A percentile compares a stretch with the other conserved stretches of the same genome.
phyloP scores from a whole-genome alignment of 1,140 invertebrate species.

The Asbolus verrucosus region DNA sequence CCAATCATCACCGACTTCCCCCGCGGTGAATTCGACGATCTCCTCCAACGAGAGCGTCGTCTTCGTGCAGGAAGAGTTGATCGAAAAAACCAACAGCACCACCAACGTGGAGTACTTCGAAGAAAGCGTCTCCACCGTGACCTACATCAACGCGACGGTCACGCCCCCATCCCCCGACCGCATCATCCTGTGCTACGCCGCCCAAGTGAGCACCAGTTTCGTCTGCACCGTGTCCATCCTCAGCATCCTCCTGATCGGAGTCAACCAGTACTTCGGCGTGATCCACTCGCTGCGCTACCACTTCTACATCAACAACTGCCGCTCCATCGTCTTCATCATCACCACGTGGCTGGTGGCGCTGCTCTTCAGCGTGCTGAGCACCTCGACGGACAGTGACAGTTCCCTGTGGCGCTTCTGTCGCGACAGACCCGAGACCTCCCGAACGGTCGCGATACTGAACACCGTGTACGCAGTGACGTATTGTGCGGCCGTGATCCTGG shows the following conservation, averaged over 20 bases:
- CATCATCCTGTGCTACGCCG: conserved; percentile 65
- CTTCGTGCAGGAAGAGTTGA: conserved; percentile 23
- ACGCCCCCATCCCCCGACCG: conserved; percentile 2
- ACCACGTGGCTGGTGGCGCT: conserved; percentile 75
- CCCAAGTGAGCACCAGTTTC: conserved; percentile 68
- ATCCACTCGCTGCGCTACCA: conserved; percentile 89
- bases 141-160: conserved; percentile 12
- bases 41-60: conserved; percentile 27
- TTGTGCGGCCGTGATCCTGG: conserved; percentile 72
- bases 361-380: conserved; percentile 67
- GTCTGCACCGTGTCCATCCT: conserved; percentile 68
- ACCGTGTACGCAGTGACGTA: conserved; percentile 67
- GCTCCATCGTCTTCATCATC: conserved; percentile 77
- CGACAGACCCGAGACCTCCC: conserved; percentile 63
- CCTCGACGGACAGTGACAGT: conserved; percentile 62
- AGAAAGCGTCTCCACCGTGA: neutral
- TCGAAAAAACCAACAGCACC: conserved; percentile 35
- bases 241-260: conserved; percentile 79
- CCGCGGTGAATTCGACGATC: conserved; percentile 3
- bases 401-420: conserved; percentile 68
- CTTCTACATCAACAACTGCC: conserved; percentile 78
- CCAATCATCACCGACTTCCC: conserved; percentile 48
- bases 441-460: conserved; percentile 50
- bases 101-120: conserved; percentile 48
- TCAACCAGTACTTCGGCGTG: conserved; percentile 90